Evolutionary conservation across 2,797 vertebrate genomes (phyloP).

Genomic region (Micrastur ruficollis): DNA sequence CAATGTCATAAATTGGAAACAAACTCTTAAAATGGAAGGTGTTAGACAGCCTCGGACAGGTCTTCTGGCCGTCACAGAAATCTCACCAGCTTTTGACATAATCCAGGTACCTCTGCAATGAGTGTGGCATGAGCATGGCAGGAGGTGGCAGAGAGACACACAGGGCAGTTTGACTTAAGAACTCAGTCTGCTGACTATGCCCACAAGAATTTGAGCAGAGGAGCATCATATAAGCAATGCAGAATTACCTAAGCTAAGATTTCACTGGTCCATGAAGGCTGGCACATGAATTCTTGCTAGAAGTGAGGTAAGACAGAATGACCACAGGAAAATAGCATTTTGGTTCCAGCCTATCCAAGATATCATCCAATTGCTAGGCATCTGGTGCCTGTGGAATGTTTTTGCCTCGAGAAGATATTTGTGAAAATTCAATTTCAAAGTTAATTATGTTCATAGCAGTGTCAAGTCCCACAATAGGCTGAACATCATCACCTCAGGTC

Average conservation of each 20-base stretch:
- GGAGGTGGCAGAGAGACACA: neutral
- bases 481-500: neutral
- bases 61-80: neutral
- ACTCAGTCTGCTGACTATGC: neutral
- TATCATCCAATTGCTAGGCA: neutral
- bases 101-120: neutral
- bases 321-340: neutral
- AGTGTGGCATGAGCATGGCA: neutral
- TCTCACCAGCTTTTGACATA: neutral
- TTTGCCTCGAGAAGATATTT: neutral
- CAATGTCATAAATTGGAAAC: neutral
- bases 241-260: neutral
- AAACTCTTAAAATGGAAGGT: neutral
- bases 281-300: neutral
- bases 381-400: neutral
- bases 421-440: neutral
- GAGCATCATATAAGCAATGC: neutral
- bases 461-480: neutral
- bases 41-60: neutral
- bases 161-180: neutral
- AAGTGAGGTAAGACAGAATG: neutral
- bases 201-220: neutral
- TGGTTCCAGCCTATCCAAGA: neutral
- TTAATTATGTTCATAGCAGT: neutral
- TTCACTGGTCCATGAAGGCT: neutral